phyloP scores from a whole-genome alignment of 1,140 invertebrate species.

The Aphelenchoides besseyi region DNA sequence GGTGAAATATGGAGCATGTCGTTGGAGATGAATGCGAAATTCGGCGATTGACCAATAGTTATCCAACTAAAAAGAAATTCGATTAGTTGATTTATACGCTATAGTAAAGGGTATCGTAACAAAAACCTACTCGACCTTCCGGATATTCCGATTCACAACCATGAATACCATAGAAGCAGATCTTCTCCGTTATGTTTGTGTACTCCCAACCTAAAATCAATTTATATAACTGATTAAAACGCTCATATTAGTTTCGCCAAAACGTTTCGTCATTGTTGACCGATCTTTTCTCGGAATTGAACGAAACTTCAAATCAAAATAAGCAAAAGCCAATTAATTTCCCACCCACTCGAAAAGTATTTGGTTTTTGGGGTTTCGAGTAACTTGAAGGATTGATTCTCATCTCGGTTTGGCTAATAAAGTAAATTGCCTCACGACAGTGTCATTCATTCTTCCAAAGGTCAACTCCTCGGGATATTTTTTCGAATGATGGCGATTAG shows the following conservation, averaged over 20 bases:
- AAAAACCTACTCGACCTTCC: neutral
- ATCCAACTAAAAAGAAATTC: neutral
- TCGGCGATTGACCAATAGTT: neutral
- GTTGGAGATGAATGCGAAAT: neutral
- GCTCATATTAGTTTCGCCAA: no score
- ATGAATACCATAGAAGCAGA: neutral
- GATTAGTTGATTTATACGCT: neutral
- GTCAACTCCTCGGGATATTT: no score
- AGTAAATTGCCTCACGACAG: no score
- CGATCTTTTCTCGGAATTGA: neutral
- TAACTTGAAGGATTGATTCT: no score
- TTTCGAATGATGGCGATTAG: no score
- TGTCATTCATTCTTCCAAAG: no score
- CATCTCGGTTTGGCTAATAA: no score
- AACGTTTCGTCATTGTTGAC: neutral
- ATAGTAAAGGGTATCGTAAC: neutral
- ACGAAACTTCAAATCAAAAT: neutral
- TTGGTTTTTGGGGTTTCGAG: no score
- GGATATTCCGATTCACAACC: neutral
- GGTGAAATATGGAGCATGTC: conserved; percentile 1
- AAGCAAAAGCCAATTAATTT: neutral
- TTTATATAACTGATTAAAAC: neutral
- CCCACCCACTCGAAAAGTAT: neutral
- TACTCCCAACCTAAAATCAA: neutral
- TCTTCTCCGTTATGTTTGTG: neutral